Base-by-base conservation (phyloP, 2,888 invertebrate species). In the Polylopha cassiicola region DNA sequence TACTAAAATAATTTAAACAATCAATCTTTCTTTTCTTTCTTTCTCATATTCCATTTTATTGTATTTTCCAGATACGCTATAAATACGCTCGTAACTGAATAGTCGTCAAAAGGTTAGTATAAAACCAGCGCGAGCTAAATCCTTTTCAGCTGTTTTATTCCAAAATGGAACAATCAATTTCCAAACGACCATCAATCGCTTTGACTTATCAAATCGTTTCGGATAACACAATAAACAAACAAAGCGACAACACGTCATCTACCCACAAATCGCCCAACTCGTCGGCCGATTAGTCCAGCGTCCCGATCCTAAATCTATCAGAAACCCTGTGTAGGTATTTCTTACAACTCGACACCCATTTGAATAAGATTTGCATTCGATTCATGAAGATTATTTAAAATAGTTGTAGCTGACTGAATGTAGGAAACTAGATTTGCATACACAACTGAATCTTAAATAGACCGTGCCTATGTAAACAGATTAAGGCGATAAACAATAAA, bases 211-310 rank as follows among this genome's bases (percentile, higher is more conserved):
- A 54, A 44, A 50, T 45, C 50, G 52, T 39, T 56, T 57, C 51
- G 39, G 52, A 59, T 65, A 61, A 57, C 60, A 58, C 53, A 58
- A 57, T 55, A 58, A 65, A 63, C 57, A 58, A 60, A 60, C 54
- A 55, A 53, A 57, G 56, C 38, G 28, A 31, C 20, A 32, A 26
- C 22, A 16, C 26, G 27, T 17, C 11, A 22, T 29, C 24, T 13
- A 7, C 9, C 11, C 8, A 28, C 18, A 9, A 13, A 13, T 22
- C 22, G 11, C 8, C n/a, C 27, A 30, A 38, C 16, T 11, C 10
- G 36, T 41, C 27, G 11, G 3, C 2, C 30, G 31, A 45, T 16
- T 18, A 20, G 28, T 39, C 23, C 20, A 20, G 20, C 36, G 14
- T 13, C 20, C 17, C 11, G 4, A 31, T 27, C 5, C 20, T n/a